These are phyloP conservation scores for Tachycineta bicolor DNA, from an alignment of 2,113 vertebrate genomes.

Conservation along the genomic window DNA sequence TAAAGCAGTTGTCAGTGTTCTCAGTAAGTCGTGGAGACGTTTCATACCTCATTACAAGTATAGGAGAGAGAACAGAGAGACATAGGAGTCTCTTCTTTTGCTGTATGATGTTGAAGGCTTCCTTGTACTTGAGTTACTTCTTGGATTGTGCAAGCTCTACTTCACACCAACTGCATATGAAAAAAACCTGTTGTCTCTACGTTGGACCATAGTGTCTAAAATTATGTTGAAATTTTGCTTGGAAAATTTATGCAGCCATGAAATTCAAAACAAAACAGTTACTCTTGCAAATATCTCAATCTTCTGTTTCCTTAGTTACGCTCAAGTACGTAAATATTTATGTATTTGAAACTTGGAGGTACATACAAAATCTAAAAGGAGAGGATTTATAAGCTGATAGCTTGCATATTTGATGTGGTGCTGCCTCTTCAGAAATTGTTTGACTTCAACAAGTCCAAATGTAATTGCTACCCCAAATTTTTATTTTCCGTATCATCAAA, in stretches of 20 bases:
- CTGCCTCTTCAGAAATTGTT: neutral
- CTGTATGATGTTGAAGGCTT: neutral
- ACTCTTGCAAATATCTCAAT: neutral
- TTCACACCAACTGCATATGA: neutral
- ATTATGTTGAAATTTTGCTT: neutral
- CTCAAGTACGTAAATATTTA: neutral
- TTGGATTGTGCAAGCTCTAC: neutral
- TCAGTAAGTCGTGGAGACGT: neutral
- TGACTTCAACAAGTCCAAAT: neutral
- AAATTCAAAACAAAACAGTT: neutral
- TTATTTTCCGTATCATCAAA: constrained; percentile 8
- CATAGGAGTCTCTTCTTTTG: neutral
- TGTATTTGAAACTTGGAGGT: neutral
- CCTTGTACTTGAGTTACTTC: neutral
- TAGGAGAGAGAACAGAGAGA: neutral
- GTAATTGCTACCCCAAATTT: neutral
- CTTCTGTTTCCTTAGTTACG: neutral
- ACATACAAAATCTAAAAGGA: neutral
- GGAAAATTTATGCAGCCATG: neutral
- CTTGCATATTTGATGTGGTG: neutral
- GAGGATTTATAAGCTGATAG: neutral
- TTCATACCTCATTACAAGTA: neutral
- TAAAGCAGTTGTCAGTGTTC: neutral
- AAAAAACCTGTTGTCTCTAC: neutral
- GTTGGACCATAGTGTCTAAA: neutral